Evolutionary conservation across 2,797 vertebrate species (phyloP).

Genomic region (Melanotaenia parkinsoni): DNA sequence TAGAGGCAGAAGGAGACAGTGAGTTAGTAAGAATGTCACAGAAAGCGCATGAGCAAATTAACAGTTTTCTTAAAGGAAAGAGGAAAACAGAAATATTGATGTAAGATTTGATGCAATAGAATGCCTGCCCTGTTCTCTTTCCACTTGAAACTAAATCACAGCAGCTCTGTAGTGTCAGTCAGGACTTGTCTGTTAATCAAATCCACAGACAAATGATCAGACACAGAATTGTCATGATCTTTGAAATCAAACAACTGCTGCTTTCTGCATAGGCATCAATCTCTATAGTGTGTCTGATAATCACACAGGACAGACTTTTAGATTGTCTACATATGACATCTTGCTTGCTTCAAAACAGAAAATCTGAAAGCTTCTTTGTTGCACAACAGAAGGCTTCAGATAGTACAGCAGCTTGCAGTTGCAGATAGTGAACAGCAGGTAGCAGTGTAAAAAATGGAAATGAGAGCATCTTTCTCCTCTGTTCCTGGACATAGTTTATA

Average conservation of each 20-base stretch:
- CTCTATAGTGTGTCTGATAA: slow-evolving; percentile 57
- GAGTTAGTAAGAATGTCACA: slow-evolving; percentile 13
- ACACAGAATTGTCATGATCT: slow-evolving; percentile 61
- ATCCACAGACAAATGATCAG: slow-evolving; percentile 66
- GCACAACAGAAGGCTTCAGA: slow-evolving; percentile 43
- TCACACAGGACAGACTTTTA: slow-evolving; percentile 55
- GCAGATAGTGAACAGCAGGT: slow-evolving; percentile 74
- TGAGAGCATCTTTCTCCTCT: slow-evolving; percentile 39
- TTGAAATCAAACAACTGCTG: slow-evolving; percentile 67
- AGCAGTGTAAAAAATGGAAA: slow-evolving; percentile 68
- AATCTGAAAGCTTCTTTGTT: slow-evolving; percentile 31
- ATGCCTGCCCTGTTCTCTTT: slow-evolving; percentile 21
- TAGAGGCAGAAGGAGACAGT: slow-evolving; percentile 11
- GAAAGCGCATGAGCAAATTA: slow-evolving; percentile 7
- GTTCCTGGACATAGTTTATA: slow-evolving; percentile 43
- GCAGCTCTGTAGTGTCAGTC: slow-evolving; percentile 45
- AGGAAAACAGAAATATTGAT: slow-evolving; percentile 17
- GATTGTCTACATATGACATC: slow-evolving; percentile 68
- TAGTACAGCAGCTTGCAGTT: slow-evolving; percentile 67
- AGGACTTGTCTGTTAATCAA: slow-evolving; percentile 61
- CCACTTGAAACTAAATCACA: slow-evolving; percentile 54
- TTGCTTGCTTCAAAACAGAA: slow-evolving; percentile 55
- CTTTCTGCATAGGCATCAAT: slow-evolving; percentile 44
- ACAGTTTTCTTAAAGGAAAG: slow-evolving; percentile 12
- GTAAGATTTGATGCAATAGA: slow-evolving; percentile 34